These are phyloP conservation scores for Agelaius tricolor DNA, from an alignment of 2,113 vertebrate species.

Conservation along the genomic window DNA sequence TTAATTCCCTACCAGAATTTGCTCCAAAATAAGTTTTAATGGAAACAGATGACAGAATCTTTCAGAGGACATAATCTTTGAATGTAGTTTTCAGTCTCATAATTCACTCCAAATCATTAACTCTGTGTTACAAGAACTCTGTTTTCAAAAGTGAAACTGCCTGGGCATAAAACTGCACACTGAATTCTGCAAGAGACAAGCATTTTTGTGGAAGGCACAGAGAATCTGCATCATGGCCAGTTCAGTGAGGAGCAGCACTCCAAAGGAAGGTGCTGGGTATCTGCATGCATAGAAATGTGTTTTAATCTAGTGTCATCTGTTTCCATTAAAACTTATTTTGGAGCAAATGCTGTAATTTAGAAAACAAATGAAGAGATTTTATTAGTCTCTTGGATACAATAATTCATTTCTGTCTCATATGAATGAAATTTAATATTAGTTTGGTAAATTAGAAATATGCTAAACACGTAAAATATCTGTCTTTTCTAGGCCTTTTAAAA, in stretches of 20 bases:
- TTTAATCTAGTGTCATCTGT: background rate
- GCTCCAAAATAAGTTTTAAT: background rate
- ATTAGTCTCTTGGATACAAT: background rate
- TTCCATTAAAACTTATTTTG: background rate
- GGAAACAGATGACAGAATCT: background rate
- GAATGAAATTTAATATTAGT: background rate
- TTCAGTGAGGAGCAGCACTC: background rate
- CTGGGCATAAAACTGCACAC: background rate
- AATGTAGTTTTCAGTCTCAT: background rate
- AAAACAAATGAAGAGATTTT: background rate
- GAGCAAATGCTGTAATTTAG: background rate
- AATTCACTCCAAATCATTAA: background rate
- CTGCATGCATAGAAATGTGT: background rate
- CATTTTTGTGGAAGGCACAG: background rate
- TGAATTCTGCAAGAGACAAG: background rate
- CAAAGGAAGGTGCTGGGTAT: background rate
- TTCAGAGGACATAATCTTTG: background rate
- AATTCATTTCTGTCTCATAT: background rate
- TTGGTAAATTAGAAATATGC: background rate
- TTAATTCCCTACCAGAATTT: background rate
- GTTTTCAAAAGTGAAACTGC: background rate
- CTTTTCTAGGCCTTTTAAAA: background rate
- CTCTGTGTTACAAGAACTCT: background rate
- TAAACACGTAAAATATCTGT: background rate
- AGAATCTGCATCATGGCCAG: background rate